phyloP scores from a whole-genome alignment of 2,888 invertebrate species.

The Bombyx huttoni region DNA sequence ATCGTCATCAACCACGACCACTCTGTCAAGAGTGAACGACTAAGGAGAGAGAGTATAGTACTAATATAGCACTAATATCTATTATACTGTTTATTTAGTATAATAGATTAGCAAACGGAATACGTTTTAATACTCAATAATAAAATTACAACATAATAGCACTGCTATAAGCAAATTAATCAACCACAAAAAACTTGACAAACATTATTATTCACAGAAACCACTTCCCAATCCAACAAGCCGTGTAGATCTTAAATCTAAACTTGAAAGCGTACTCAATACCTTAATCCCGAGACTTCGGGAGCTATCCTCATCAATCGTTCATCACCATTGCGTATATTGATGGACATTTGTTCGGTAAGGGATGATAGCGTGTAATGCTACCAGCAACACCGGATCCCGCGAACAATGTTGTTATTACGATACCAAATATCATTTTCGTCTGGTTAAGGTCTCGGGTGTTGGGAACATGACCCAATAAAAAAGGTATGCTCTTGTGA shows the following conservation, averaged over 20 bases:
- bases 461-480: neutral
- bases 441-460: neutral
- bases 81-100: no score
- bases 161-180: neutral
- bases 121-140: no score
- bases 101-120: no score
- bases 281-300: conserved; percentile 4
- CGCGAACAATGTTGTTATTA: neutral
- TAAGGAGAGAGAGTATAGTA: no score
- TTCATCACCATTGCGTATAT: conserved; percentile 24
- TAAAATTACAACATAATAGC: neutral
- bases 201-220: neutral
- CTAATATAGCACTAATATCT: no score
- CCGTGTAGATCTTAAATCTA: conserved; percentile 1
- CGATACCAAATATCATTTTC: neutral
- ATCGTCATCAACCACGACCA: no score
- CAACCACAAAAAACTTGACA: neutral
- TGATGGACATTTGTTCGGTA: conserved; percentile 16
- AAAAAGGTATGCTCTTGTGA: neutral
- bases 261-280: conserved; percentile 2
- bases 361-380: conserved; percentile 6
- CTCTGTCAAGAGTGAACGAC: no score
- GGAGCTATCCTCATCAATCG: conserved; percentile 9
- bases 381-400: conserved; percentile 4
- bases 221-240: neutral